phyloP scores from a whole-genome alignment of 2,113 vertebrate species.

The Cettia cetti region DNA sequence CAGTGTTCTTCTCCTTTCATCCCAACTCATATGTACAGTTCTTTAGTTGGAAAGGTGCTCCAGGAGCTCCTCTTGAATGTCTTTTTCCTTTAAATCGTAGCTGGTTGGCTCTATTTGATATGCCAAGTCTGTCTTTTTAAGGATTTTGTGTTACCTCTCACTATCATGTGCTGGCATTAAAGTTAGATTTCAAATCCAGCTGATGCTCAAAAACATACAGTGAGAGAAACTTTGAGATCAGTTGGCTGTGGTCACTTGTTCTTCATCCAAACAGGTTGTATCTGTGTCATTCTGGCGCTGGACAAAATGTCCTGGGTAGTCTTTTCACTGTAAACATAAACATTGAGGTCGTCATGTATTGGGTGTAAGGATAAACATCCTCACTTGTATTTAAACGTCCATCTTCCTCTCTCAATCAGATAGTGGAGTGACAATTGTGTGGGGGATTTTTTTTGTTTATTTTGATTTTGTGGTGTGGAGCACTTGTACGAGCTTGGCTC shows the following conservation, averaged over 20 bases:
- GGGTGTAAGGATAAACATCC: background rate
- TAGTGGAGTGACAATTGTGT: background rate
- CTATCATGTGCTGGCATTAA: background rate
- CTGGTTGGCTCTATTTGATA: background rate
- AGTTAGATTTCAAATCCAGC: background rate
- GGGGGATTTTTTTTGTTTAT: background rate
- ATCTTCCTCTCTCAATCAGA: constrained; percentile 30
- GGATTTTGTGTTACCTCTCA: background rate
- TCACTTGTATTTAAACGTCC: background rate
- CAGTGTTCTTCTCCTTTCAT: background rate
- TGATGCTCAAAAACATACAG: background rate
- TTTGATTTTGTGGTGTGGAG: background rate
- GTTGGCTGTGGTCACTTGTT: background rate
- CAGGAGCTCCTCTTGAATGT: background rate
- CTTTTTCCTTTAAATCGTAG: background rate
- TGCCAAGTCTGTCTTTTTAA: background rate
- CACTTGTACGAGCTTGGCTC: background rate
- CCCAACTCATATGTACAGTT: background rate
- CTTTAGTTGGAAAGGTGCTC: background rate
- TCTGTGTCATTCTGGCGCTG: background rate
- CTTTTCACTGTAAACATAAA: background rate
- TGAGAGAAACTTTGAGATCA: background rate
- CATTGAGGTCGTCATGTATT: background rate
- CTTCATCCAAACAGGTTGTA: background rate
- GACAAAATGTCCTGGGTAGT: background rate